Base-by-base conservation (phyloP, 1,140 invertebrate genomes). In the Neodiprion pinetum region DNA sequence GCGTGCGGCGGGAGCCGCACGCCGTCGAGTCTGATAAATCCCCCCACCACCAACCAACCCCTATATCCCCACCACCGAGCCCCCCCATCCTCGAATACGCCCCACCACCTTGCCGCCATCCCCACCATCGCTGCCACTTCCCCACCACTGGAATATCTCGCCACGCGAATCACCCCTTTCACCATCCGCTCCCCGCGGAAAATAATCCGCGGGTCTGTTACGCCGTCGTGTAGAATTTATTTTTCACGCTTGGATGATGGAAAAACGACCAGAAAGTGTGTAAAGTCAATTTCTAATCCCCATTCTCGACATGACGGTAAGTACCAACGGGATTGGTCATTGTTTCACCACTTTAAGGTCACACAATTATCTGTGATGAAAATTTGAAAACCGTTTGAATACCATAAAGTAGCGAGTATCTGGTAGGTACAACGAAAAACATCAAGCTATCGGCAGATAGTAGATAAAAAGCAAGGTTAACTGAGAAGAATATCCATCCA, bases 1-100 rank as follows among this genome's bases (percentile, higher is more conserved):
- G 88, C 86, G 86, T 87, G 86, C 82, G 84, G 78, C 77, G 68
- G 78, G 80, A 79, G 80, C 83, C 79, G 83, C 86, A 85, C 85
- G 85, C 86, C 82, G 84, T 82, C 82, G 75, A 67, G 3, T 17
- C 40, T 61, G 72, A 67, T 73, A 73, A 73, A 28, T 53, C 48
- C 48, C 48, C 71, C 48, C 11, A 5, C 9, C 75, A 40, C 9
- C 72, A 71, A 70, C 49, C 49, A 61, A 9, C 50, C 72, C 77
- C 73, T 76, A 71, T 71, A 73, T 78, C 77, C 79, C 80, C 78
- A 79, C 72, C 72, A 71, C 71, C 67, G 74, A 17, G 4, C 11
- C 11, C 53, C 11, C 53, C 11, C n/a, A 5, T 12, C 11, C 11
- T 61, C 53, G 4, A 61, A 12, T 12, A 8, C 53, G 23, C 28